phyloP scores from a whole-genome alignment of 2,113 vertebrate genomes.

The Corythornis cristatus region DNA sequence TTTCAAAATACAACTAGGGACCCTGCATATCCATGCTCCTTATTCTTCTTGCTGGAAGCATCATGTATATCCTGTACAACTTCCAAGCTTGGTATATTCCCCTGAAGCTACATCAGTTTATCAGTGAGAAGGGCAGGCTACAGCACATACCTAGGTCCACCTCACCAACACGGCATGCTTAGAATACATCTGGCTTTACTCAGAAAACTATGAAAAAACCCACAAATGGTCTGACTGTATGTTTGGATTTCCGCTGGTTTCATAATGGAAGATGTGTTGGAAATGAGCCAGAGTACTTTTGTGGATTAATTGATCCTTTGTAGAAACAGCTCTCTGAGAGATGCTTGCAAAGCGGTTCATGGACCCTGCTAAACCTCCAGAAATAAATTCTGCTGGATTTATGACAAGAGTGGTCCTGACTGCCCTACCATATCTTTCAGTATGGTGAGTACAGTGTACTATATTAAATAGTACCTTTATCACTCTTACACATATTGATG shows the following conservation, averaged over 20 bases:
- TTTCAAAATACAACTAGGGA: neutral
- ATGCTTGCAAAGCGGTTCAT: neutral
- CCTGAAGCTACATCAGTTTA: neutral
- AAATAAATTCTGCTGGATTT: neutral
- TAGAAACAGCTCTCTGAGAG: neutral
- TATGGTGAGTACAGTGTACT: neutral
- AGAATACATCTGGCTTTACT: neutral
- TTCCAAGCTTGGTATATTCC: neutral
- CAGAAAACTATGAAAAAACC: neutral
- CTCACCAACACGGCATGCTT: neutral
- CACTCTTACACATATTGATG: neutral
- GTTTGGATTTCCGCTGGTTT: neutral
- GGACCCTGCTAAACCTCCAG: neutral
- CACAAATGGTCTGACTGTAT: rapidly evolving
- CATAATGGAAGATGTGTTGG: rapidly evolving
- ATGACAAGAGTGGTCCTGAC: neutral
- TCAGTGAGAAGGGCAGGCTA: neutral
- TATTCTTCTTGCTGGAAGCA: neutral
- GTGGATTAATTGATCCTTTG: neutral
- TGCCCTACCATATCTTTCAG: neutral
- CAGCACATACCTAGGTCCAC: neutral
- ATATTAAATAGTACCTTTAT: neutral
- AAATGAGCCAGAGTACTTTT: neutral
- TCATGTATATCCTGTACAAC: neutral
- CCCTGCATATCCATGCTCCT: neutral